Evolutionary conservation across 2,113 vertebrate species (phyloP), one percentile per base, ranked within the genome.

Genomic region (Sialia sialis): DNA sequence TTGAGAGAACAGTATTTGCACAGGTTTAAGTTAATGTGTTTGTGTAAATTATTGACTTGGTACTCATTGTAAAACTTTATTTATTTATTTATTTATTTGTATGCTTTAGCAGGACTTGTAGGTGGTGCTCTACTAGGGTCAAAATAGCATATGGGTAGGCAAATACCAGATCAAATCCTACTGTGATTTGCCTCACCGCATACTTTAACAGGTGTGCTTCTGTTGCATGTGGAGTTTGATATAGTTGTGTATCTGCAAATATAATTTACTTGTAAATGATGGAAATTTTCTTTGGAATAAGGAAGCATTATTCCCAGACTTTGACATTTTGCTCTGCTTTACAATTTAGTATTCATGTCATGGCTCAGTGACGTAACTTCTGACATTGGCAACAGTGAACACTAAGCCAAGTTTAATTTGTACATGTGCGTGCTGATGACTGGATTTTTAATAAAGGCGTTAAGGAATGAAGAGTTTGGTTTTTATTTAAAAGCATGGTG

Each of bases 191-290:
- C 81, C 84, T 92, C 73, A 82, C 80, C 56, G 17, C 52, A 38
- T 84, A 82, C 62, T 89, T 89, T n/a, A 92, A 60, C 80, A 84
- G 66, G 34, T 92, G 91, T 95, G 91, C 91, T 93, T 95, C 72
- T 91, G 49, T 94, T 93, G 94, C 86, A 95, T 95, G 95, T 89
- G 62, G 68, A 8, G 0, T 89, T 93, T 84, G 58, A 72, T 90
- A 91, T 92, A 92, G 92, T 92, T 96, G 77, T 97, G 90, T 94
- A 95, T 68, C 84, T 91, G 84, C 91, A 96, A 92, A 87, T 95
- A 80, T 84, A 87, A 89, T 41, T 87, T 48, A 86, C 66, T 38
- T 90, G 91, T 95, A 82, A 90, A 82, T 68, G 9, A 48, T 78
- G 62, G 44, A 52, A 6, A 43, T 84, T 84, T 68, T 89, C 41